Evolutionary conservation across 2,113 vertebrate species (phyloP), one percentile per base, ranked within the genome.

Genomic region (Calyptomena viridis): DNA sequence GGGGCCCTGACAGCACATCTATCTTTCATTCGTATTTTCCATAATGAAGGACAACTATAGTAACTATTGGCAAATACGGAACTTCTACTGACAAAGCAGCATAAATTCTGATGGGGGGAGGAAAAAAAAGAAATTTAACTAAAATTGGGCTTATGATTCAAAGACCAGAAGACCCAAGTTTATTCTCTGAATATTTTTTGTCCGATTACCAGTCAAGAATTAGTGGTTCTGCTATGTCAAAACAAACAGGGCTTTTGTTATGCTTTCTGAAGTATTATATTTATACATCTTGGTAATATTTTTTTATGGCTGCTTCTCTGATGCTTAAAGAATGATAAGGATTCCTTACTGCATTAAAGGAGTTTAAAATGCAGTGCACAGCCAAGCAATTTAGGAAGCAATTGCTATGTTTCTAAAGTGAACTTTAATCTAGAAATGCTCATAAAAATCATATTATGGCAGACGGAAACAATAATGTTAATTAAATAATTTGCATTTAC

Each of bases 401-500:
- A 95, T 89, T 11, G 42, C 83, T 93, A 52, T 90, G 90, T 89
- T 96, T 95, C 89, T 84, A 91, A 96, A 93, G 88, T 95, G 94
- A 96, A 96, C 94, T 89, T 97, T 96, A 94, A 97, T 95, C 90
- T 94, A 95, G 88, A 95, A 96, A 95, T 95, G 94, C 95, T 90
- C 94, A 95, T 96, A 96, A 96, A 97, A 96, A 97, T 94, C 86
- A 81, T 97, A 96, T 94, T 86, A 95, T 55, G 44, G 95, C 88
- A 96, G 94, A 96, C 22, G 58, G 92, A 96, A 97, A 96, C 95
- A 96, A 95, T 96, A 93, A 96, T 23, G 92, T 96, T 96, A 96
- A 97, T 97, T 96, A 96, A 95, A 97, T 96, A 97, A 95, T 96
- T 93, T 96, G 93, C 92, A 96, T 95, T 94, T 96, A 96, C 93